These are phyloP conservation scores for Trichechus manatus DNA, from an alignment of 2,113 vertebrate genomes.

Conservation along the genomic window DNA sequence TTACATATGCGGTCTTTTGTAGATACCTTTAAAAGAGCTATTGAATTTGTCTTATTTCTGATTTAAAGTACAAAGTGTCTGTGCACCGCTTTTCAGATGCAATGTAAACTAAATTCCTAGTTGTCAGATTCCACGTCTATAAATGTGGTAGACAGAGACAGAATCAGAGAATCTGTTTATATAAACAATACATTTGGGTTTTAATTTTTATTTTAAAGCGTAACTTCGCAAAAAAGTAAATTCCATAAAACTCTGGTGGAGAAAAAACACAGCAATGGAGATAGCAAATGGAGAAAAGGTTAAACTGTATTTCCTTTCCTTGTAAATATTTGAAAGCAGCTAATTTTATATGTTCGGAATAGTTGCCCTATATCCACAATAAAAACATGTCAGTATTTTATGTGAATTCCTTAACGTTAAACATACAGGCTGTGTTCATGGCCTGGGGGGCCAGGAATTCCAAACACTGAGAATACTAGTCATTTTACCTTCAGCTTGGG, in stretches of 20 bases:
- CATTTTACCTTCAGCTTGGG: slow-evolving; percentile 63
- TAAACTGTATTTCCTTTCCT: slow-evolving; percentile 83
- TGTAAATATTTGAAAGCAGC: slow-evolving; percentile 85
- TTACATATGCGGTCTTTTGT: not conserved
- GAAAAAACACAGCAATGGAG: slow-evolving; percentile 68
- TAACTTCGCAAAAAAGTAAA: slow-evolving; percentile 40
- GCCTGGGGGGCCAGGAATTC: slow-evolving; percentile 76
- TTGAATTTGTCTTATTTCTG: slow-evolving; percentile 69
- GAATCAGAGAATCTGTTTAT: slow-evolving; percentile 82
- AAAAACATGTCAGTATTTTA: slow-evolving; percentile 85
- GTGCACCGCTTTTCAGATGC: slow-evolving; percentile 74
- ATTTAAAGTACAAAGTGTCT: slow-evolving; percentile 78
- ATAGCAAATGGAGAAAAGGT: slow-evolving; percentile 78
- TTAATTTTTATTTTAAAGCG: slow-evolving; percentile 73
- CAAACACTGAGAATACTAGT: slow-evolving; percentile 25
- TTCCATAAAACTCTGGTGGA: slow-evolving; percentile 67
- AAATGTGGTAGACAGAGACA: slow-evolving; percentile 70
- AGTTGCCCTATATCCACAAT: slow-evolving; percentile 82
- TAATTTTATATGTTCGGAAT: slow-evolving; percentile 85
- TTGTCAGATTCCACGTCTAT: slow-evolving; percentile 82
- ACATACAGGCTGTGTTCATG: slow-evolving; percentile 77
- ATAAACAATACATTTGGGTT: slow-evolving; percentile 70
- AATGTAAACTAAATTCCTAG: slow-evolving; percentile 78
- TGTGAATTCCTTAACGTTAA: slow-evolving; percentile 86
- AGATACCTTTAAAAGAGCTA: slow-evolving; percentile 53